Percentiles rank a stretch among this genome's conserved stretches.
Conservation (phyloP, 2,797 vertebrate genomes). For the Calcarius lapponicus region DNA sequence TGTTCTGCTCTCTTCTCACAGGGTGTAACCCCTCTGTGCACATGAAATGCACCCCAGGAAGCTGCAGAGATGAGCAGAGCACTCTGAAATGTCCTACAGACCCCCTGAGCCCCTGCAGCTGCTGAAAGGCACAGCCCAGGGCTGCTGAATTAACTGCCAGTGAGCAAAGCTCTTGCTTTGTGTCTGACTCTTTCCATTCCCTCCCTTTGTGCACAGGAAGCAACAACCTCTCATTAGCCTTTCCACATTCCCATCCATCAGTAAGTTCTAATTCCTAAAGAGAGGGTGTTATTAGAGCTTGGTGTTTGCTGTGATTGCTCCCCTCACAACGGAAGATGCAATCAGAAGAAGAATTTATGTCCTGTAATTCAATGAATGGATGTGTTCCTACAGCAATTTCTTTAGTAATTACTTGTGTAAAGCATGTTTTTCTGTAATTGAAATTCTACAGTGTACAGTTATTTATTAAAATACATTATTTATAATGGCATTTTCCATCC, state of each 20-base stretch:
- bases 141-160: background rate
- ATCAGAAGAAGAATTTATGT: slow-evolving; percentile 64
- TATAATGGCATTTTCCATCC: slow-evolving; percentile 49
- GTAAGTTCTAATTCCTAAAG: slow-evolving; percentile 8
- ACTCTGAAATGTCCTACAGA: background rate
- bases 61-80: rapidly evolving
- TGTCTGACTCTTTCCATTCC: background rate
- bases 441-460: slow-evolving; percentile 44
- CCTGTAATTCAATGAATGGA: slow-evolving; percentile 67
- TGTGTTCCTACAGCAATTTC: slow-evolving; percentile 63
- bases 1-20: background rate
- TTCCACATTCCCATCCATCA: background rate
- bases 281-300: slow-evolving; percentile 41
- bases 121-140: background rate
- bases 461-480: slow-evolving; percentile 70
- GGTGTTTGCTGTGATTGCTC: slow-evolving; percentile 53
- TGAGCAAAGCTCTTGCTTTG: background rate
- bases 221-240: background rate
- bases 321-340: slow-evolving; percentile 55
- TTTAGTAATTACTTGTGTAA: slow-evolving; percentile 66
- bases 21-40: too few relatives aligned
- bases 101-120: background rate
- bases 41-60: background rate
- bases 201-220: background rate
- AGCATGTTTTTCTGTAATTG: slow-evolving; percentile 70